Evolutionary conservation across 1,140 invertebrate genomes (phyloP).

Genomic region (Cryptotermes secundus): DNA sequence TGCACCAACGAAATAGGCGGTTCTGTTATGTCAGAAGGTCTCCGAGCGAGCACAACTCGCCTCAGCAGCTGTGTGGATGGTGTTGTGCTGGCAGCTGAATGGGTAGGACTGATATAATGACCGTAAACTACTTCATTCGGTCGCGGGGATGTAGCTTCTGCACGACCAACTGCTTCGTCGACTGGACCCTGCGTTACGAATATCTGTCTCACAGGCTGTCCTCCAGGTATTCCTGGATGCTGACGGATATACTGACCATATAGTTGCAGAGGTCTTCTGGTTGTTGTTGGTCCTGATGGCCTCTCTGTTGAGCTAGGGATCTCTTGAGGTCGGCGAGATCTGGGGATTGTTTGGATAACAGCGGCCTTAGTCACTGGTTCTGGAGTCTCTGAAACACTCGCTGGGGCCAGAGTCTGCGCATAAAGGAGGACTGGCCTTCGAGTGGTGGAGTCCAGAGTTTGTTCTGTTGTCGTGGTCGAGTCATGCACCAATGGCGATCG

Average conservation of each 20-base stretch:
- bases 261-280: not conserved
- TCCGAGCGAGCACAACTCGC: not conserved
- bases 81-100: not conserved
- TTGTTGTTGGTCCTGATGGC: not conserved
- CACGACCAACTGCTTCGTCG: not conserved
- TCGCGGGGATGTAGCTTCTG: not conserved
- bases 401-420: not conserved
- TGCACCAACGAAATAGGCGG: not conserved
- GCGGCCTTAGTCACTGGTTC: not conserved
- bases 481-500: not conserved
- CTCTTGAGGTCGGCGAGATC: not conserved
- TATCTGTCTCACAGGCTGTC: slow-evolving; percentile 18
- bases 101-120: not conserved
- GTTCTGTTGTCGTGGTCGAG: not conserved
- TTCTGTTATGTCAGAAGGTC: not conserved
- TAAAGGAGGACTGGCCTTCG: not conserved
- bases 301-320: not conserved
- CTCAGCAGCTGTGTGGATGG: not conserved
- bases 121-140: not conserved
- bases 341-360: not conserved
- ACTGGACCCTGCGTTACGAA: not conserved
- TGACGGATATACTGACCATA: slow-evolving; percentile 28
- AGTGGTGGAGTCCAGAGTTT: not conserved
- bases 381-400: not conserved
- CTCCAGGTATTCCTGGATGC: not conserved